Evolutionary conservation across 1,140 invertebrate genomes (phyloP).

Genomic region (Drosophila chauvacae): DNA sequence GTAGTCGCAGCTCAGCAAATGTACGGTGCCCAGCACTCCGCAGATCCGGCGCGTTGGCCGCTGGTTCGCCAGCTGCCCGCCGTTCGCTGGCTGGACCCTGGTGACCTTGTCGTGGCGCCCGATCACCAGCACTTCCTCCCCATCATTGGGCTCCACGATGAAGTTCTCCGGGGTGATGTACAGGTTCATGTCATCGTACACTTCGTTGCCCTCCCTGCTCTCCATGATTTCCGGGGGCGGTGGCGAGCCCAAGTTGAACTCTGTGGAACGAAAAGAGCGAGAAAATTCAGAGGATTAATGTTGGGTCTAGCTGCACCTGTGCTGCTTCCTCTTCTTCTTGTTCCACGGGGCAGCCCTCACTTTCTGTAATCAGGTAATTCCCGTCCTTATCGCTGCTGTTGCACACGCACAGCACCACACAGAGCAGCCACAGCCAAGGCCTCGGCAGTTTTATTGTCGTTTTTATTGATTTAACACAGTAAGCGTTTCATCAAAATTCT

Average conservation of each 20-base stretch:
- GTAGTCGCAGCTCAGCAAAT: slow-evolving; percentile 94
- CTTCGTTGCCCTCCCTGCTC: slow-evolving; percentile 68
- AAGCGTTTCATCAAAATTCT: slow-evolving; percentile 11
- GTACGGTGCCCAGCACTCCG: slow-evolving; percentile 95
- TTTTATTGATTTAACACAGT: slow-evolving; percentile 41
- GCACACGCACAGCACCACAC: slow-evolving; percentile 35
- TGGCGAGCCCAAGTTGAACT: slow-evolving; percentile 21
- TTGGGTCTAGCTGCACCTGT: slow-evolving; percentile 24
- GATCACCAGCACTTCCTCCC: slow-evolving; percentile 88
- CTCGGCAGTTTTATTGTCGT: slow-evolving; percentile 4
- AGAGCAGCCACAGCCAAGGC: slow-evolving; percentile 31
- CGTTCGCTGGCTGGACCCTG: slow-evolving; percentile 85
- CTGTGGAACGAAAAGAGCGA: slow-evolving; percentile 6
- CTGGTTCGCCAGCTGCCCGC: slow-evolving; percentile 60
- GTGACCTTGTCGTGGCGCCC: slow-evolving; percentile 89
- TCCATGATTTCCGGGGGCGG: slow-evolving; percentile 50
- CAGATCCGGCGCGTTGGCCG: slow-evolving; percentile 90
- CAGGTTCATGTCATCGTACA: slow-evolving; percentile 88
- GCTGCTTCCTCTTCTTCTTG: slow-evolving; percentile 16
- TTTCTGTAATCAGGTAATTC: slow-evolving; percentile 10
- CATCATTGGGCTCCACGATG: slow-evolving; percentile 88
- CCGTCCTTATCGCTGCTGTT: slow-evolving; percentile 28
- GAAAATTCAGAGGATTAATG: slow-evolving; percentile 19
- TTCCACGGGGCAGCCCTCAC: slow-evolving; percentile 12
- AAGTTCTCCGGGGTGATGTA: slow-evolving; percentile 91